phyloP scores from a whole-genome alignment of 92 coral and sea anemone species.

The Ricordea florida region DNA sequence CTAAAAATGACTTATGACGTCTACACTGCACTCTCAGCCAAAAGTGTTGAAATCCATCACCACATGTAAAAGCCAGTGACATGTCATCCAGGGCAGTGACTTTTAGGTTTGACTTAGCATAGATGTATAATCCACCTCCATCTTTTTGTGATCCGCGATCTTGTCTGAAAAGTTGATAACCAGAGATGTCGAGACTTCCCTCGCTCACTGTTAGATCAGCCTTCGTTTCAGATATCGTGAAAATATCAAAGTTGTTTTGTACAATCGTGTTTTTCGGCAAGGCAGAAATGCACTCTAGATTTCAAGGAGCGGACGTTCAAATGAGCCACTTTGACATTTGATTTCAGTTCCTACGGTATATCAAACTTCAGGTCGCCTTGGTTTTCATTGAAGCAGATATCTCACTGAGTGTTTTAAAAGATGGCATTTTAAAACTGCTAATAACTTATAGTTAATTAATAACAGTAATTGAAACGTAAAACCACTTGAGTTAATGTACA shows the following conservation, averaged over 20 bases:
- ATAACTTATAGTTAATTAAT: no score
- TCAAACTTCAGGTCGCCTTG: background rate
- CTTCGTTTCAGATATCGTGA: no score
- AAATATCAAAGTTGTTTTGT: no score
- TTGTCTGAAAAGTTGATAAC: background rate
- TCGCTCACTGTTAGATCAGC: no score
- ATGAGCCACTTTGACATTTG: background rate
- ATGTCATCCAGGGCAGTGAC: background rate
- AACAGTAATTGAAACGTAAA: no score
- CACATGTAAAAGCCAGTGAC: background rate
- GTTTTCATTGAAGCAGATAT: no score
- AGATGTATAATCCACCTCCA: constrained; percentile 12
- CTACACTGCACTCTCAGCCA: background rate
- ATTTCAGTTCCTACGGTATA: background rate
- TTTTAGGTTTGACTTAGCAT: background rate
- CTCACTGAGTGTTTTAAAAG: no score
- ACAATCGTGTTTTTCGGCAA: no score
- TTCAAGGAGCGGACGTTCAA: background rate
- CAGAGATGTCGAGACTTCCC: background rate
- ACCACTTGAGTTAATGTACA: no score
- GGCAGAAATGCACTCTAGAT: no score
- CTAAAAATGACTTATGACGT: no score
- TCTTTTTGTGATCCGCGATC: background rate
- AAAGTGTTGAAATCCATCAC: background rate
- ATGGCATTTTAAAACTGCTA: no score